These are phyloP conservation scores for Cotesia typhae DNA, from an alignment of 1,140 invertebrate genomes.

Conservation along the genomic window DNA sequence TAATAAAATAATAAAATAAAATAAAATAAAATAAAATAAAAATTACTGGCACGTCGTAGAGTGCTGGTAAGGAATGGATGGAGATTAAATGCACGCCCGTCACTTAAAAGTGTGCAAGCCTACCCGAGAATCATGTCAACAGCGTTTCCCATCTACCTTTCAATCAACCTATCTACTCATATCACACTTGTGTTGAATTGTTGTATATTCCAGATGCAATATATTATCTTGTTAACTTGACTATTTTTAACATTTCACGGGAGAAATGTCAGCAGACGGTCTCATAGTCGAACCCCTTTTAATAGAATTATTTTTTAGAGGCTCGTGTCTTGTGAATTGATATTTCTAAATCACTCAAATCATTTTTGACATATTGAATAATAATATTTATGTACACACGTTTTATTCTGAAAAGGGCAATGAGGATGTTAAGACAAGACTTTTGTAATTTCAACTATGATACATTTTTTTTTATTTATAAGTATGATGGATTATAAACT, in stretches of 20 bases:
- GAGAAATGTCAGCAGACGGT: background rate
- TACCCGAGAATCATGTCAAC: slow-evolving; percentile 23
- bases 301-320: too few relatives aligned
- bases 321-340: slow-evolving; percentile 2
- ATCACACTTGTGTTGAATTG: background rate
- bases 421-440: too few relatives aligned
- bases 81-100: slow-evolving; percentile 17
- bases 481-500: too few relatives aligned
- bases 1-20: too few relatives aligned
- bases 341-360: slow-evolving; percentile 12
- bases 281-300: too few relatives aligned
- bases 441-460: too few relatives aligned
- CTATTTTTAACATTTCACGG: too few relatives aligned
- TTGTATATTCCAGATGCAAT: background rate
- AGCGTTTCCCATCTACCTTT: slow-evolving; percentile 28
- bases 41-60: too few relatives aligned
- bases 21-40: too few relatives aligned
- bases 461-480: too few relatives aligned
- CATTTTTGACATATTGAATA: background rate
- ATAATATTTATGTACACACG: background rate
- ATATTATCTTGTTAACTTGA: background rate
- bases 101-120: slow-evolving; percentile 1
- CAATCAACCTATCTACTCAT: slow-evolving; percentile 15
- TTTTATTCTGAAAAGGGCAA: too few relatives aligned
- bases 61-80: too few relatives aligned